A percentile compares a stretch with the other conserved stretches of the same genome.
phyloP scores from a whole-genome alignment of 2,797 vertebrate species.

The Macropus fuliginosus region DNA sequence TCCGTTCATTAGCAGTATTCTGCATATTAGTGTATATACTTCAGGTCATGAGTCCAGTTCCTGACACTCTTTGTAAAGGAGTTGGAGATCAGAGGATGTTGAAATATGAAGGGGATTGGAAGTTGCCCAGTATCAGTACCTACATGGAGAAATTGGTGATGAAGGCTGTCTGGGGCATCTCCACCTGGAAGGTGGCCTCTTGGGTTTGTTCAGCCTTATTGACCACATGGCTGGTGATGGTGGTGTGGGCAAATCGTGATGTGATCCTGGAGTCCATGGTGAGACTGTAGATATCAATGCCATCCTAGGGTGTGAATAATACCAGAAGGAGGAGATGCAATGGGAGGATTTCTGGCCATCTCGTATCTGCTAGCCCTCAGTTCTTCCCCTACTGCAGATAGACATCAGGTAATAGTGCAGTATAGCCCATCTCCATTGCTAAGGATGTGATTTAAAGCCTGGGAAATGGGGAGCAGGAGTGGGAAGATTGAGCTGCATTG shows the following conservation, averaged over 20 bases:
- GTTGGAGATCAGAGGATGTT: background rate
- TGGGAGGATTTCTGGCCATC: background rate
- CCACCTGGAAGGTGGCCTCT: constrained; percentile 91
- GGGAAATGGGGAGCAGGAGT: background rate
- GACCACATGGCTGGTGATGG: constrained; percentile 91
- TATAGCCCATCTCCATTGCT: background rate
- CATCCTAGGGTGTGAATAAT: constrained; percentile 67
- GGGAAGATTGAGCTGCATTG: background rate
- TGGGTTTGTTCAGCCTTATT: constrained; percentile 86
- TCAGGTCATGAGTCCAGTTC: background rate
- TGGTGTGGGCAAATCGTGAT: constrained; percentile 91
- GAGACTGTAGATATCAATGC: constrained; percentile 92
- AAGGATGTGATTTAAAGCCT: background rate
- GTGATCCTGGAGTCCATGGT: constrained; percentile 91
- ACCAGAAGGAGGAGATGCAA: background rate
- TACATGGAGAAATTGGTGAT: constrained; percentile 97
- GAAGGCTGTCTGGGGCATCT: constrained; percentile 94
- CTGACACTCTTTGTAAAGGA: background rate
- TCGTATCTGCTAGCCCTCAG: background rate
- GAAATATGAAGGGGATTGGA: background rate
- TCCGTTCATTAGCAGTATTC: background rate
- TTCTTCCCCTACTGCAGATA: background rate
- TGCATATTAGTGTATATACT: background rate
- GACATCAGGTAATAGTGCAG: background rate
- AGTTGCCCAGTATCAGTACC: constrained; percentile 61